These are phyloP conservation scores for Pavo muticus DNA, from an alignment of 2,113 vertebrate genomes.

Conservation along the genomic window DNA sequence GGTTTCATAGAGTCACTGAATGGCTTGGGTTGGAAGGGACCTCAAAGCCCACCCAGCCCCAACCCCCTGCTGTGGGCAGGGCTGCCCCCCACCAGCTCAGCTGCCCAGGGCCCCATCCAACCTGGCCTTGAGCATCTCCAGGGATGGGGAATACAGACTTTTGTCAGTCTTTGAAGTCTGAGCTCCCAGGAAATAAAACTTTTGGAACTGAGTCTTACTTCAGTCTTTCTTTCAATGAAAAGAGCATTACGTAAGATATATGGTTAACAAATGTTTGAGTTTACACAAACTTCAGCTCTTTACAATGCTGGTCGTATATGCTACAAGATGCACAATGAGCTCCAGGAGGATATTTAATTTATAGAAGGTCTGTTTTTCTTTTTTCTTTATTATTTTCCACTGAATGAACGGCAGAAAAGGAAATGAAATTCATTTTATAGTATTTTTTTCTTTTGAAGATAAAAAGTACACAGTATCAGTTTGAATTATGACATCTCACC, in stretches of 20 bases:
- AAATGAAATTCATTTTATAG: neutral
- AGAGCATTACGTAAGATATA: neutral
- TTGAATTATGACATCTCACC: neutral
- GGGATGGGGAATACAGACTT: neutral
- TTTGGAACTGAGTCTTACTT: neutral
- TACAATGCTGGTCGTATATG: neutral
- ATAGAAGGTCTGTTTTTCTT: neutral
- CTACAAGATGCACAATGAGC: neutral
- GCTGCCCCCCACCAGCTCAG: no score
- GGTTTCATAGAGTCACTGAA: neutral
- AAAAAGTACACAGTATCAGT: neutral
- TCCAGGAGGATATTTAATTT: neutral
- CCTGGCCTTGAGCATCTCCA: no score
- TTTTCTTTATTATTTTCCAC: neutral
- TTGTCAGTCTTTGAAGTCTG: neutral
- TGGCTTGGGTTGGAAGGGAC: no score
- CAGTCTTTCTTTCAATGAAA: neutral
- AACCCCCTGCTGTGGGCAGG: no score
- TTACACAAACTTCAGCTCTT: neutral
- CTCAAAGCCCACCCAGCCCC: no score
- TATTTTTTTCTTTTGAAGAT: neutral
- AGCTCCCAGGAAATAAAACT: neutral
- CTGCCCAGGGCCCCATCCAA: no score
- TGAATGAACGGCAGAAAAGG: neutral
- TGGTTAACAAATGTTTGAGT: neutral